A percentile compares a stretch with the other conserved stretches of the same genome.
Conservation (phyloP, 2,113 vertebrate genomes). For the Oncorhynchus mykiss region DNA sequence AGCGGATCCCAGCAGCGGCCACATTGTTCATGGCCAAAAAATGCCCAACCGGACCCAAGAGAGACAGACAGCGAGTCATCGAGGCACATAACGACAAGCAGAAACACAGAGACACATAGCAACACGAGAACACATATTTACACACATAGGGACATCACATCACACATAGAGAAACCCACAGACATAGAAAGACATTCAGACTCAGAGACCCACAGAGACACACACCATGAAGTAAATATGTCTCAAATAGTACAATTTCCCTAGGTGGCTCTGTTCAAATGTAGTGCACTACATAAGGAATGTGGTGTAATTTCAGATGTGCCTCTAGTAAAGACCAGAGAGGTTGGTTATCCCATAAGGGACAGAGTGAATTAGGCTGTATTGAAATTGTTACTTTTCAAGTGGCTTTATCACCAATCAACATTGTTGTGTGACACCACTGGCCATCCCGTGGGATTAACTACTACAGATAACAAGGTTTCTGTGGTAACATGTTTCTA, state of each 20-base stretch:
- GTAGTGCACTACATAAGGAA: neutral
- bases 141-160: neutral
- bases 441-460: neutral
- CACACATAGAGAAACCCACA: neutral
- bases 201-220: neutral
- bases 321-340: neutral
- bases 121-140: neutral
- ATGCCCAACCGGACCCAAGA: conserved; percentile 61
- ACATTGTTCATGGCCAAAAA: conserved; percentile 81
- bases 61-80: neutral
- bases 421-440: neutral
- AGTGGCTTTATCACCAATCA: neutral
- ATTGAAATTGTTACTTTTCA: neutral
- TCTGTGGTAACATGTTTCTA: neutral
- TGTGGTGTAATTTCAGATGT: neutral
- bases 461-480: neutral
- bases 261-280: too few relatives aligned
- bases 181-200: neutral
- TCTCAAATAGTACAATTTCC: too few relatives aligned
- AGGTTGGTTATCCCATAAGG: neutral
- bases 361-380: neutral
- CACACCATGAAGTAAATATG: neutral
- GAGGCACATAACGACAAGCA: neutral
- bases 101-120: neutral
- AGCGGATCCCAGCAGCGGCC: conserved; percentile 33